phyloP scores from a whole-genome alignment of 2,113 vertebrate genomes.

The Stomatorhinus ivindoensis region DNA sequence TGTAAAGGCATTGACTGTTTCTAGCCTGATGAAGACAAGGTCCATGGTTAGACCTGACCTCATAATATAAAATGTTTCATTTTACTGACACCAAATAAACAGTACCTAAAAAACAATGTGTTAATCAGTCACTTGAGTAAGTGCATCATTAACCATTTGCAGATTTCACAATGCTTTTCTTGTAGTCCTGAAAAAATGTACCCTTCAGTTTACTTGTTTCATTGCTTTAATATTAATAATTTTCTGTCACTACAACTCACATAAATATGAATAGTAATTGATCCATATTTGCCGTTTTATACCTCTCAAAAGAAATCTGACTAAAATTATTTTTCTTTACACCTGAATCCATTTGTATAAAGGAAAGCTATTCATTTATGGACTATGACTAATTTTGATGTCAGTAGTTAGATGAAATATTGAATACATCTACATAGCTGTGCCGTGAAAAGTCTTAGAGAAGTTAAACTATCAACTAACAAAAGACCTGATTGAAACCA shows the following conservation, averaged over 20 bases:
- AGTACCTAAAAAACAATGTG: neutral
- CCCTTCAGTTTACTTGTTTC: neutral
- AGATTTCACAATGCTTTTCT: neutral
- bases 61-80: neutral
- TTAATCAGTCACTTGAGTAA: neutral
- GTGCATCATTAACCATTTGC: neutral
- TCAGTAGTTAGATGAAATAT: neutral
- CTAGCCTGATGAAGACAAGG: neutral
- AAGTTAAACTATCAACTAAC: neutral
- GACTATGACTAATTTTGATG: neutral
- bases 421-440: neutral
- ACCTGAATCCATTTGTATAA: neutral
- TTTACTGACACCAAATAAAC: neutral
- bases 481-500: neutral
- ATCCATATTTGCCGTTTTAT: neutral
- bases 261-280: neutral
- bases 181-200: neutral
- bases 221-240: neutral
- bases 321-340: neutral
- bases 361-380: neutral
- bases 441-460: neutral
- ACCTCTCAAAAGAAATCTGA: neutral
- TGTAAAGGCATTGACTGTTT: neutral
- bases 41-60: neutral
- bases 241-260: neutral